Evolutionary conservation across 2,113 vertebrate species (phyloP), one percentile per base, ranked within the genome.

Genomic region (Trichechus manatus): DNA sequence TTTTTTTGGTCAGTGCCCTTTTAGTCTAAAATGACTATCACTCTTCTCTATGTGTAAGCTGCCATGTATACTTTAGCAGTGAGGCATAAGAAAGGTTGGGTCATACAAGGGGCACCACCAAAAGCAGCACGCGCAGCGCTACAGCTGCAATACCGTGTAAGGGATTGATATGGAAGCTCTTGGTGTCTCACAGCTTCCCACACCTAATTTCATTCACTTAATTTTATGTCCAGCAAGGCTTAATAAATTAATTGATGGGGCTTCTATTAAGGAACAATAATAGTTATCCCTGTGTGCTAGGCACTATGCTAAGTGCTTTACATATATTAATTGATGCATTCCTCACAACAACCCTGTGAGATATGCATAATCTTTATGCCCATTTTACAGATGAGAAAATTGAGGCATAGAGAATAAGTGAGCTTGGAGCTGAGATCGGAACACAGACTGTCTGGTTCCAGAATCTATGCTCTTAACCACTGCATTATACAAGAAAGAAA

Each of bases 11-110:
- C 59, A 33, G 20, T 47, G n/a, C 83, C 36, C 39, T 97, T 97
- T 96, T 87, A 53, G 70, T 95, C 92, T 63, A 86, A 89, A 92
- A 59, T 75, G 42, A 96, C 88, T 77, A 9, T 96, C 93, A 86
- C 84, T 87, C 33, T 87, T 85, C 74, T 50, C 53, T 42, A 85
- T 64, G 39, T 96, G 31, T 77, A 79, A 96, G 78, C 81, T 86
- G 44, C 22, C 22, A 1, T 39, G 47, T 70, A 85, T 92, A 74
- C 11, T 89, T 39, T n/a, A 63, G 68, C 36, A 50, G n/a, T 10
- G 56, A 81, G 80, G 36, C 74, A 2, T 59, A 20, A 72, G 33
- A 23, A 78, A 31, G 20, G 53, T 19, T 31, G 15, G 47, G 66
- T 80, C 75, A 59, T 14, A 3, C 2, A 5, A 33, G 42, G 82